Conservation (phyloP, 1,140 invertebrate genomes). For the Anthonomus grandis region DNA sequence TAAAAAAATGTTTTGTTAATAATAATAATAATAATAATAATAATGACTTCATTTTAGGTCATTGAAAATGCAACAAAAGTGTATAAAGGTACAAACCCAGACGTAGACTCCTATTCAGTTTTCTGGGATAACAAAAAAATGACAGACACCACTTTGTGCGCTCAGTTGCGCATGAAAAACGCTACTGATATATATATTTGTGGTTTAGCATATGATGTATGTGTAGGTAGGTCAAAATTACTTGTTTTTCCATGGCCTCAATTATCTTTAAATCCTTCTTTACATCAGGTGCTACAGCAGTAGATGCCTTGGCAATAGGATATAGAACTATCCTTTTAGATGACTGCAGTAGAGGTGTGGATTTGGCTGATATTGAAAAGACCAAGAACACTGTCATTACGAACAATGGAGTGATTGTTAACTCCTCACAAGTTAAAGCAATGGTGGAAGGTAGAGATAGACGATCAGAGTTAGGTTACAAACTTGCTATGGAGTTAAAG, state of each 20-base stretch:
- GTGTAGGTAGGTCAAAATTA: slow-evolving; percentile 68
- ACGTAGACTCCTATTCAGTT: slow-evolving; percentile 96
- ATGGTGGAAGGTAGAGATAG: slow-evolving; percentile 86
- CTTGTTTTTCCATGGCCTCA: background rate
- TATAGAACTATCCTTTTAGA: slow-evolving; percentile 88
- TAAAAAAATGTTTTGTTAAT: background rate
- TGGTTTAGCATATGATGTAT: slow-evolving; percentile 94
- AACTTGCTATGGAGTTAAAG: slow-evolving; percentile 79
- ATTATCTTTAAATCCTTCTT: background rate
- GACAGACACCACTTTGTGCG: slow-evolving; percentile 80
- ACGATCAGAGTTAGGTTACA: slow-evolving; percentile 81
- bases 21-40: slow-evolving; percentile 6
- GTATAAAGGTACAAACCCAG: slow-evolving; percentile 91
- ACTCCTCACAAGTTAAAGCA: slow-evolving; percentile 61
- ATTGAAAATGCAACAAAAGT: slow-evolving; percentile 75
- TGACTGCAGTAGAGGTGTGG: slow-evolving; percentile 86
- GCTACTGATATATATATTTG: slow-evolving; percentile 94
- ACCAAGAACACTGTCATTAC: slow-evolving; percentile 72
- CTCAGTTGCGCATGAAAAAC: slow-evolving; percentile 71
- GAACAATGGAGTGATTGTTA: slow-evolving; percentile 75
- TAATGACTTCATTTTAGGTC: slow-evolving; percentile 48
- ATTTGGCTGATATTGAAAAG: slow-evolving; percentile 76
- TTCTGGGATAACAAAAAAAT: slow-evolving; percentile 97
- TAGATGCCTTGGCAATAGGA: slow-evolving; percentile 81
- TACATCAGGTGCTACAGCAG: slow-evolving; percentile 72